Percentiles rank a stretch among this genome's conserved stretches.
These are phyloP conservation scores for Zaprionus obscuricornis DNA, from an alignment of 2,888 invertebrate species.

Conservation along the genomic window DNA sequence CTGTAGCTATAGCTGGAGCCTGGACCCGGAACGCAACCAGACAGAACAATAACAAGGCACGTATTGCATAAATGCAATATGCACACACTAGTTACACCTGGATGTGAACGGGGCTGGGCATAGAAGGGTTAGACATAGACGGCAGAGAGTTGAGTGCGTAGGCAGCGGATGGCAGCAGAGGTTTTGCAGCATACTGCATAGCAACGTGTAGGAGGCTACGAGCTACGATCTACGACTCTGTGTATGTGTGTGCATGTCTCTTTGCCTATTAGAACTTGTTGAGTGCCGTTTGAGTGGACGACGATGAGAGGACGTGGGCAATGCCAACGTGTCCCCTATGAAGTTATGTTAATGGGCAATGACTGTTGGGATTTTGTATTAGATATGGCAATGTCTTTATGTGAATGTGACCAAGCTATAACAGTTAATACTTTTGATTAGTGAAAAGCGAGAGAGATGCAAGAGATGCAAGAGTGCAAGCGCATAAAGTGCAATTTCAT, in stretches of 20 bases:
- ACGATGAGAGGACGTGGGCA: slow-evolving; percentile 59
- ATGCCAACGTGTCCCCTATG: slow-evolving; percentile 29
- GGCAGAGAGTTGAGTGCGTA: neutral
- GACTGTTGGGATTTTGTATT: slow-evolving; percentile 69
- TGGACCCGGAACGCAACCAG: slow-evolving; percentile 30
- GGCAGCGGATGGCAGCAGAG: slow-evolving; percentile 25
- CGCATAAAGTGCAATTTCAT: no score
- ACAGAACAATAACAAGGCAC: slow-evolving; percentile 76
- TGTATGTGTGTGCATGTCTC: slow-evolving; percentile 23
- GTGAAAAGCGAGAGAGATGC: neutral
- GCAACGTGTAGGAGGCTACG: slow-evolving; percentile 40
- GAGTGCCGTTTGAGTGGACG: slow-evolving; percentile 66
- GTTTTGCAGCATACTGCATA: slow-evolving; percentile 15
- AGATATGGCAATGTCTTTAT: slow-evolving; percentile 74
- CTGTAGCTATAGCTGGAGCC: neutral
- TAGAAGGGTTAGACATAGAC: neutral
- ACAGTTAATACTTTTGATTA: slow-evolving; percentile 54
- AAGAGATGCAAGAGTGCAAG: slow-evolving; percentile 1
- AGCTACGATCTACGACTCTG: neutral
- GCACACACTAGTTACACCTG: slow-evolving; percentile 40
- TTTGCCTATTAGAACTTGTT: slow-evolving; percentile 72
- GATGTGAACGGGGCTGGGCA: neutral
- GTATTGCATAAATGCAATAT: slow-evolving; percentile 76
- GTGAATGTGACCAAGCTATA: slow-evolving; percentile 47
- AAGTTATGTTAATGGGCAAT: slow-evolving; percentile 77